Base-by-base conservation (phyloP, 2,888 invertebrate genomes). In the Acleris literana region DNA sequence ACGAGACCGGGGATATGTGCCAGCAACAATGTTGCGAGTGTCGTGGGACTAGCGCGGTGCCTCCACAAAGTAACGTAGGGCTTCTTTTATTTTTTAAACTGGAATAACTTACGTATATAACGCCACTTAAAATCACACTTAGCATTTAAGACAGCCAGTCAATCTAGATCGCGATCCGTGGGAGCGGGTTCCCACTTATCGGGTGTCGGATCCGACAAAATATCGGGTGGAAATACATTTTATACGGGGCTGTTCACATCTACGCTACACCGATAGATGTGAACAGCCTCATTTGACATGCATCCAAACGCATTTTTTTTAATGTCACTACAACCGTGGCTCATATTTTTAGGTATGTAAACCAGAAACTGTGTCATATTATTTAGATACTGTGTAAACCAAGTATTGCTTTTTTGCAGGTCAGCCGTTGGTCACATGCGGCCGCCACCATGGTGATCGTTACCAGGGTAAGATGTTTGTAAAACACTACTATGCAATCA, bases 381-480 rank as follows among this genome's bases (percentile, higher is more conserved):
- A 16, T 29, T 5, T 29, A 52, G n/a, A 16, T 4, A 3, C 16
- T 9, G 44, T 53, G 3, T 61, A 49, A 64, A 29, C 29, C 46
- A 57, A 44, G n/a, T 49, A 68, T 70, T 70, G 67, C 20, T 69
- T 82, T 71, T 73, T 85, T 84, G 33, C 88, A 92, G 92, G 86
- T 88, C 88, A 79, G 79, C 83, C 80, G 86, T 88, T 89, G 90
- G 92, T 88, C 93, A 92, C 88, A 92, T 93, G 93, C 90, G 91
- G 90, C 82, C 91, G 79, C 82, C 93, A 95, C 95, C 93, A 95
- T 95, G 95, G 95, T 95, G 94, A 95, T 95, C 93, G 95, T 95
- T 93, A 95, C 95, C 94, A 95, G 95, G 94, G 95, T 95, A 87
- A 93, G 95, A 33, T 57, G 18, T 49, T 63, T 51, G 7, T 51